Evolutionary conservation across 2,888 invertebrate genomes (phyloP).

Genomic region (Conops quadrifasciatus): DNA sequence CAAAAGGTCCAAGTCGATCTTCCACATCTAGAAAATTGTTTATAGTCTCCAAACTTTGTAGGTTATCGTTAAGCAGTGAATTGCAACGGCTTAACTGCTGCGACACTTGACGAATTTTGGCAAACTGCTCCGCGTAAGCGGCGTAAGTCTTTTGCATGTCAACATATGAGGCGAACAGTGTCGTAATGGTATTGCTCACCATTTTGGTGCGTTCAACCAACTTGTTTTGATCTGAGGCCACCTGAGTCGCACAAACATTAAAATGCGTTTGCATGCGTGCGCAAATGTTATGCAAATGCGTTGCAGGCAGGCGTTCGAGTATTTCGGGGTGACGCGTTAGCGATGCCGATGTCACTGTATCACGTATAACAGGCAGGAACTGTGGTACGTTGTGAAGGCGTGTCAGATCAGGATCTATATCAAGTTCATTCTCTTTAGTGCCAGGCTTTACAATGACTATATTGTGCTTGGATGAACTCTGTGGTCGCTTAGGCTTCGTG

Average conservation of each 20-base stretch:
- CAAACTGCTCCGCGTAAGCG: slow-evolving; percentile 84
- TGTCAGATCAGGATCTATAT: slow-evolving; percentile 72
- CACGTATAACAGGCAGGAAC: slow-evolving; percentile 92
- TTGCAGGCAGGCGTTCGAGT: slow-evolving; percentile 73
- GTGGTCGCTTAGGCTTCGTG: slow-evolving; percentile 63
- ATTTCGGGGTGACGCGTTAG: slow-evolving; percentile 84
- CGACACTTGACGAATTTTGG: slow-evolving; percentile 83
- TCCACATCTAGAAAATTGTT: slow-evolving; percentile 84
- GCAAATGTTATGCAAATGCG: slow-evolving; percentile 78
- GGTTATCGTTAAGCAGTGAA: slow-evolving; percentile 81
- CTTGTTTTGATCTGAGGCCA: slow-evolving; percentile 81
- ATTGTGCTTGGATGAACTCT: slow-evolving; percentile 71
- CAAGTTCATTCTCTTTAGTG: slow-evolving; percentile 69
- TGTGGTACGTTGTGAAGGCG: slow-evolving; percentile 80
- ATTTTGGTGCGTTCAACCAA: slow-evolving; percentile 80
- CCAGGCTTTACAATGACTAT: slow-evolving; percentile 86
- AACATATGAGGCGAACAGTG: slow-evolving; percentile 74
- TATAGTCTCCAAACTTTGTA: slow-evolving; percentile 85
- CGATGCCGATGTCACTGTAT: slow-evolving; percentile 80
- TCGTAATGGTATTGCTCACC: slow-evolving; percentile 75
- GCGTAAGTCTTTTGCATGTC: slow-evolving; percentile 87
- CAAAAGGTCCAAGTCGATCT: slow-evolving; percentile 86
- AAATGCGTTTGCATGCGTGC: slow-evolving; percentile 85
- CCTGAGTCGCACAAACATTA: slow-evolving; percentile 81
- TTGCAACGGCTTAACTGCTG: slow-evolving; percentile 85